Conservation (phyloP, 2,888 invertebrate species). For the Cephus runcator region DNA sequence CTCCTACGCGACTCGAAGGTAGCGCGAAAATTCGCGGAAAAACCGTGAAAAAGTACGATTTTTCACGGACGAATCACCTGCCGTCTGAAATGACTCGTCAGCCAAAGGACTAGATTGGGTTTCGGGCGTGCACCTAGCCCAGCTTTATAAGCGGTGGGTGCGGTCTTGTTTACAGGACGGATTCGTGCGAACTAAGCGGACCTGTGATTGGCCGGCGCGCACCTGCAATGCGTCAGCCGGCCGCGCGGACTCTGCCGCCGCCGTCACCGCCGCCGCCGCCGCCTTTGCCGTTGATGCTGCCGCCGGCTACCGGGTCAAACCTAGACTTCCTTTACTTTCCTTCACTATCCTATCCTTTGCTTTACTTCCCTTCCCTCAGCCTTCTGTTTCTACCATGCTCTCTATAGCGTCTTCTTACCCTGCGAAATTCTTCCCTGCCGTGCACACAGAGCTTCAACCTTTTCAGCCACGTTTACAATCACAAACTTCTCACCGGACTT, state of each 20-base stretch:
- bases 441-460: not conserved
- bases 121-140: conserved; percentile 47
- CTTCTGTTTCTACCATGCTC: not conserved
- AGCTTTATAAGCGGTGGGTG: conserved; percentile 57
- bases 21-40: conserved; percentile 34
- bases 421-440: not conserved
- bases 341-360: not conserved
- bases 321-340: conserved; percentile 40
- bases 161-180: conserved; percentile 77
- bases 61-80: not conserved
- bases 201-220: conserved; percentile 82
- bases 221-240: conserved; percentile 88
- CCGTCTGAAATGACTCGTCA: not conserved
- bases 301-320: conserved; percentile 59
- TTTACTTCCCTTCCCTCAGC: not conserved
- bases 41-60: conserved; percentile 23
- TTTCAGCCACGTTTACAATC: not conserved
- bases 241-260: conserved; percentile 67
- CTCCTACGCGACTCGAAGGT: conserved; percentile 50
- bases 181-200: conserved; percentile 69
- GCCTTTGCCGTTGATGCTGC: conserved; percentile 65
- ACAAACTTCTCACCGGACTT: not conserved
- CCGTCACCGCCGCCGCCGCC: conserved; percentile 68
- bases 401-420: not conserved
- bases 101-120: conserved; percentile 7